Evolutionary conservation across 2,113 vertebrate genomes (phyloP).

Genomic region (Azemiops feae): DNA sequence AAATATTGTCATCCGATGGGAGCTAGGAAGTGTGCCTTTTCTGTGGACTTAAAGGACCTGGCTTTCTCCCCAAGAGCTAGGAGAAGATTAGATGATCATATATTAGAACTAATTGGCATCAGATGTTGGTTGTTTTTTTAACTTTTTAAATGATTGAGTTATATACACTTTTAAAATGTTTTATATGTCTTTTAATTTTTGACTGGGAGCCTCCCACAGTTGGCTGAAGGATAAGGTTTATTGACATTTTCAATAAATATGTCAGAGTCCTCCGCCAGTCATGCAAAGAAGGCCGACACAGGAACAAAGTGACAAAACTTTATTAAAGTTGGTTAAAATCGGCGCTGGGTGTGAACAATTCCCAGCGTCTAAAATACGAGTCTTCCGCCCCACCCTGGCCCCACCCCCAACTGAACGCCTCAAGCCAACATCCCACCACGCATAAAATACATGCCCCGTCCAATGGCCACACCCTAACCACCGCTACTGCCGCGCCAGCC

Average conservation of each 20-base stretch:
- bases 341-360: no score
- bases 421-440: no score
- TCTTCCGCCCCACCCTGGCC: no score
- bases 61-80: background rate
- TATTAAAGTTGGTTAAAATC: no score
- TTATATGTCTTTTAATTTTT: background rate
- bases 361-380: no score
- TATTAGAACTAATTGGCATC: background rate
- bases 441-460: no score
- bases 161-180: background rate
- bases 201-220: background rate
- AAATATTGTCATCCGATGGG: background rate
- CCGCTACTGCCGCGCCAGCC: no score
- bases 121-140: background rate
- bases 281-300: no score
- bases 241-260: background rate
- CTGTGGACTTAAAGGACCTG: background rate
- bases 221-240: background rate
- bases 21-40: background rate
- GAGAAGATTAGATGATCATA: background rate
- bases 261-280: no score
- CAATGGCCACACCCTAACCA: no score
- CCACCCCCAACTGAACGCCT: no score
- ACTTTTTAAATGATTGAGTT: background rate
- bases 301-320: no score